These are phyloP conservation scores for Salticus scenicus DNA, from an alignment of 2,888 invertebrate species.

Conservation along the genomic window DNA sequence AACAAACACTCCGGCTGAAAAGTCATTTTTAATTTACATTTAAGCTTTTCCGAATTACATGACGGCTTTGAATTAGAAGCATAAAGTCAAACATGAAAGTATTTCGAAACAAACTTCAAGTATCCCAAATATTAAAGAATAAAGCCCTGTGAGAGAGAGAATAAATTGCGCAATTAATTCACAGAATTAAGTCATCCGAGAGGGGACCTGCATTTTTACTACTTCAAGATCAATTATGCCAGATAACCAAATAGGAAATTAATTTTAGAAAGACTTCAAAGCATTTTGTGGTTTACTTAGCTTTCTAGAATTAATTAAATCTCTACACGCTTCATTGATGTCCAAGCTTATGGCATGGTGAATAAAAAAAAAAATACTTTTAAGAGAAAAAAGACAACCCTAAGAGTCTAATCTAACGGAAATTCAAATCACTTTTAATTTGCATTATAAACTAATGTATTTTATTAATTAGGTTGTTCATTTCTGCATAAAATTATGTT, in stretches of 20 bases:
- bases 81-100: too few relatives aligned
- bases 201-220: background rate
- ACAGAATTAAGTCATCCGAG: background rate
- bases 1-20: too few relatives aligned
- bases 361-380: background rate
- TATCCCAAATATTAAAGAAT: too few relatives aligned
- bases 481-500: background rate
- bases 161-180: too few relatives aligned
- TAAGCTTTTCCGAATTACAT: too few relatives aligned
- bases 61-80: too few relatives aligned
- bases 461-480: slow-evolving; percentile 4
- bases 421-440: background rate
- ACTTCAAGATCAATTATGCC: background rate
- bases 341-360: background rate
- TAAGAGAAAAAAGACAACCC: background rate
- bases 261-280: background rate
- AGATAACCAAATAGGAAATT: background rate
- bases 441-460: slow-evolving; percentile 3
- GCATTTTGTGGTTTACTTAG: slow-evolving; percentile 1
- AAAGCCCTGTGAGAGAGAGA: too few relatives aligned
- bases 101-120: too few relatives aligned
- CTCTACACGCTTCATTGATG: background rate
- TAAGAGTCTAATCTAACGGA: background rate
- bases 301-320: slow-evolving; percentile 3
- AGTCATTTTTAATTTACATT: too few relatives aligned